phyloP scores from a whole-genome alignment of 1,140 invertebrate species.

The Heliconius hewitsoni region DNA sequence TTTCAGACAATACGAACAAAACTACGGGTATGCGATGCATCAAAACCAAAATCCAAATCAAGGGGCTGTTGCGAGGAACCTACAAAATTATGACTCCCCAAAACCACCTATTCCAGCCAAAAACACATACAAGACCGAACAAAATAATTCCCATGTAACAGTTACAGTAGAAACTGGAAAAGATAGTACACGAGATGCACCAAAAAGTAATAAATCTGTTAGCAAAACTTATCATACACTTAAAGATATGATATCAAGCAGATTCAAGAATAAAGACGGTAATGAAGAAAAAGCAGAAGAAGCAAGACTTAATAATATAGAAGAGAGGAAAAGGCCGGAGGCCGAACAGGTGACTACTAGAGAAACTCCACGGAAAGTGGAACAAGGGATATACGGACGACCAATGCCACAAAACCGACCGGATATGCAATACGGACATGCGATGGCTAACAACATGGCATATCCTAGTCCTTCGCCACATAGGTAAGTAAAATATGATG shows the following conservation, averaged over 20 bases:
- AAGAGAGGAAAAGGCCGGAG: constrained; percentile 83
- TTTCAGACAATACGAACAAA: constrained; percentile 72
- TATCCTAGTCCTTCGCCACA: constrained; percentile 73
- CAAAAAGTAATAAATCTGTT: constrained; percentile 84
- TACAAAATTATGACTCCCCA: constrained; percentile 69
- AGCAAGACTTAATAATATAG: constrained; percentile 84
- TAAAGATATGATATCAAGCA: constrained; percentile 92
- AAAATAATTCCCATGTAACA: constrained; percentile 78
- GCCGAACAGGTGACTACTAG: constrained; percentile 67
- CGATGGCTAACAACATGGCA: constrained; percentile 65
- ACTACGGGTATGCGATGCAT: constrained; percentile 74
- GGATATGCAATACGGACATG: constrained; percentile 68
- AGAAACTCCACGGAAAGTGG: constrained; percentile 65
- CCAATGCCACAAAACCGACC: constrained; percentile 82
- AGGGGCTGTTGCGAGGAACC: constrained; percentile 59
- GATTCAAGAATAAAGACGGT: constrained; percentile 86
- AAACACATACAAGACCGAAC: constrained; percentile 64
- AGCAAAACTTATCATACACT: constrained; percentile 91
- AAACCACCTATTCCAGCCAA: constrained; percentile 75
- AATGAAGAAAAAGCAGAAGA: constrained; percentile 82
- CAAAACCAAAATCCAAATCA: constrained; percentile 61
- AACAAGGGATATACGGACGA: constrained; percentile 83
- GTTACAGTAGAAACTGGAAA: constrained; percentile 80
- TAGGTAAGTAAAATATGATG: constrained; percentile 44
- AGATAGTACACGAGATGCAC: constrained; percentile 79